Evolutionary conservation across 2,113 vertebrate species (phyloP), one percentile per base, ranked within the genome.

Genomic region (Amazona vittata): DNA sequence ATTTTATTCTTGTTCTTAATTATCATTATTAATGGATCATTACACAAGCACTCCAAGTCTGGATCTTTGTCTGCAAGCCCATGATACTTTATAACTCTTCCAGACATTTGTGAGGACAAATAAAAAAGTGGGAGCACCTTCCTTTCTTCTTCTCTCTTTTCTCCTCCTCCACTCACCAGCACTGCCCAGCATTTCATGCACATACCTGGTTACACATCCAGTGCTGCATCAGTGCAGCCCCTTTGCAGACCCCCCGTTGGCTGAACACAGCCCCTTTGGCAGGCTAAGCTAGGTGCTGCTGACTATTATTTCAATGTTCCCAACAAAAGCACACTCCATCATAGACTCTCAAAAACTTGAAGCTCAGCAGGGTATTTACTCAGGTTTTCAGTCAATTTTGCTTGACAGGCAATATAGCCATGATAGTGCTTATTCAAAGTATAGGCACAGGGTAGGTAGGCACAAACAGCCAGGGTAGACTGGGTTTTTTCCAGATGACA

Each of bases 381-480:
- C 22, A 14, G 18, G 10, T 76, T 64, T 92, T 39, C 44, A 44
- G 26, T 43, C 39, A 60, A 2, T 59, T 81, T 71, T 85, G 49
- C 39, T 49, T 20, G 24, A 22, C 5, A 31, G 16, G 19, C 13
- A 70, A 29, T 35, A 33, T 3, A 52, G 20, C 25, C 63, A 70
- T 2, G 0, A 29, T 8, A 18, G 8, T 3, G 8, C 64, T 77
- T 28, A 10, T 6, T n/a, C 8, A 12, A 68, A 31, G 18, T 20
- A 33, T 13, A 63, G 33, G 12, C 49, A 64, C 10, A 22, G 20
- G 12, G 55, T 59, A 59, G 33, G 33, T 22, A 59, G 55, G 33
- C 5, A 21, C 55, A 59, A 75, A 57, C 17, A 50, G 18, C 3
- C 21, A 31, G 10, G 9, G 15, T 24, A 60, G 39, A n/a, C 25